These are phyloP conservation scores for Neelides folsomi DNA, from an alignment of 2,888 invertebrate genomes.

Conservation along the genomic window DNA sequence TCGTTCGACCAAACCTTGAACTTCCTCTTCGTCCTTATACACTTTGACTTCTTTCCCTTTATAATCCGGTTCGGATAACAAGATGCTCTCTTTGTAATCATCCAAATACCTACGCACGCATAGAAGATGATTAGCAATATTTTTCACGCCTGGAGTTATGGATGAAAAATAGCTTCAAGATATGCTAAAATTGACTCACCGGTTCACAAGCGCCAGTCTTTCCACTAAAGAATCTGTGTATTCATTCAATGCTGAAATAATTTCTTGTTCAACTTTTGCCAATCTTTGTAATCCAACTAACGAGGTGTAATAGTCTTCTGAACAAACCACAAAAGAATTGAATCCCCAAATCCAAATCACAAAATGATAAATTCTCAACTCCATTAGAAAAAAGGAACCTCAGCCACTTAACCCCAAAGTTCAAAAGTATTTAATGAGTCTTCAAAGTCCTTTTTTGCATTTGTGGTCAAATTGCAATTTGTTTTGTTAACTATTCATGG, in stretches of 20 bases:
- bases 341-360: no score
- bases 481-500: no score
- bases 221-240: slow-evolving; percentile 17
- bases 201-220: slow-evolving; percentile 21
- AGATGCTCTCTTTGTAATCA: slow-evolving; percentile 24
- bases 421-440: no score
- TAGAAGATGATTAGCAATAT: slow-evolving; percentile 1
- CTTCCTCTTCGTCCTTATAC: slow-evolving; percentile 12
- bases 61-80: slow-evolving; percentile 8
- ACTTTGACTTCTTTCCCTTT: slow-evolving; percentile 4
- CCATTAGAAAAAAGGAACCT: no score
- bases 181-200: slow-evolving; percentile 7
- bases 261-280: slow-evolving; percentile 22
- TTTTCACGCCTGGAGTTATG: background rate
- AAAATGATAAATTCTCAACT: no score
- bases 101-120: slow-evolving; percentile 16
- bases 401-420: no score
- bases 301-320: slow-evolving; percentile 27
- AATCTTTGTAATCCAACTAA: slow-evolving; percentile 24
- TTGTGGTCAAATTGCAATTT: no score
- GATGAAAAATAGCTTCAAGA: background rate
- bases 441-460: no score
- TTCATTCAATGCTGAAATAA: slow-evolving; percentile 13
- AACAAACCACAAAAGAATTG: background rate
- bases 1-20: slow-evolving; percentile 15